A percentile compares a stretch with the other conserved stretches of the same genome.
Conservation (phyloP, 1,140 invertebrate species). For the Fopius arisanus region DNA sequence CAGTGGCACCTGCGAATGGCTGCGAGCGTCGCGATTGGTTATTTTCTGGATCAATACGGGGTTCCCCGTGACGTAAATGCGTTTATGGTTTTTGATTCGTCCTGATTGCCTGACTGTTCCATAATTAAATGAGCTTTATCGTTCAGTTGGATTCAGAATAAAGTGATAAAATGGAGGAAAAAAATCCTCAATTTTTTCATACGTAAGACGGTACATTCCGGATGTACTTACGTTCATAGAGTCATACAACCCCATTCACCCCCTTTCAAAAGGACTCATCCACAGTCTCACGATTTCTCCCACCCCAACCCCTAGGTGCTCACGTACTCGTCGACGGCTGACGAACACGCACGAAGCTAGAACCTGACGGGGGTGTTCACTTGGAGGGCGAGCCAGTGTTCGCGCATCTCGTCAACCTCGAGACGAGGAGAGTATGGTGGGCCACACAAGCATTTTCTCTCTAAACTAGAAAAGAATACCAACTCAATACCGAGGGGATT, state of each 20-base stretch:
- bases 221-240: background rate
- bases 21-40: slow-evolving; percentile 19
- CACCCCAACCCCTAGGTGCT: background rate
- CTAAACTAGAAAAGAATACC: background rate
- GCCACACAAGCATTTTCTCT: slow-evolving; percentile 1
- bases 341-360: slow-evolving; percentile 37
- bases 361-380: slow-evolving; percentile 15
- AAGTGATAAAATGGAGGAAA: no score
- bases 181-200: no score
- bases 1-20: background rate
- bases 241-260: background rate
- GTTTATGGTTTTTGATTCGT: slow-evolving; percentile 53
- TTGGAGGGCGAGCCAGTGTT: slow-evolving; percentile 35
- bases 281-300: slow-evolving; percentile 29
- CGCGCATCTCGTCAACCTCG: slow-evolving; percentile 29
- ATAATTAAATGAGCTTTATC: background rate
- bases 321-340: slow-evolving; percentile 26
- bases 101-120: slow-evolving; percentile 42
- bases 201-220: background rate
- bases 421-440: slow-evolving; percentile 20
- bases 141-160: no score
- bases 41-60: slow-evolving; percentile 55
- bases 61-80: slow-evolving; percentile 59
- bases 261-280: slow-evolving; percentile 39
- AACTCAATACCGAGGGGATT: background rate